Percentiles rank a stretch among this genome's conserved stretches.
These are phyloP conservation scores for Linnaemya vulpina DNA, from an alignment of 2,888 invertebrate genomes.

Conservation along the genomic window DNA sequence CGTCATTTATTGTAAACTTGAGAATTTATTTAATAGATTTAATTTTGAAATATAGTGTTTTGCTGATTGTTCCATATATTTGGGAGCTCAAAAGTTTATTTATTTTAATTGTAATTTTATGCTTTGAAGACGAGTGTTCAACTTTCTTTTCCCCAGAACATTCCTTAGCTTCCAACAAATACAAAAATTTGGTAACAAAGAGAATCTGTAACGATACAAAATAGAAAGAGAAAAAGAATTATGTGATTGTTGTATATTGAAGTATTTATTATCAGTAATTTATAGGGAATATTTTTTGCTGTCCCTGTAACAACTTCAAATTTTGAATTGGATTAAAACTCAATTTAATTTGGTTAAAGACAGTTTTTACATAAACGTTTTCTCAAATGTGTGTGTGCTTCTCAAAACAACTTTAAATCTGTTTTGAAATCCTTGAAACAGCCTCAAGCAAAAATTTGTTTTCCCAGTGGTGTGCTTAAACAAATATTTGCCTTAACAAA, in stretches of 20 bases:
- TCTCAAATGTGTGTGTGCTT: too few relatives aligned
- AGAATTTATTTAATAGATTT: conserved; percentile 1
- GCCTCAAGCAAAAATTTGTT: too few relatives aligned
- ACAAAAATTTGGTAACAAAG: conserved; percentile 14
- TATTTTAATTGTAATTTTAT: neutral
- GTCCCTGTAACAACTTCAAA: neutral
- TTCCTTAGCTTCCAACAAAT: conserved; percentile 7
- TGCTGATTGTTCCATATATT: conserved; percentile 6
- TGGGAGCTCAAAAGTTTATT: conserved; percentile 12
- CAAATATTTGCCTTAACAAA: too few relatives aligned
- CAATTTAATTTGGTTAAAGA: too few relatives aligned
- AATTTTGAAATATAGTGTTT: neutral
- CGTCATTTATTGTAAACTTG: conserved; percentile 40
- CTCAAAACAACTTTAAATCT: too few relatives aligned
- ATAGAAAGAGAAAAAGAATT: conserved; percentile 32
- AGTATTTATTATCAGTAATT: neutral
- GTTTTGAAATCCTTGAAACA: too few relatives aligned
- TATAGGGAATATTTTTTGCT: neutral
- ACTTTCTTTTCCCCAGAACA: conserved; percentile 13
- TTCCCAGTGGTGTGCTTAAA: too few relatives aligned
- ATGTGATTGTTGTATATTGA: neutral
- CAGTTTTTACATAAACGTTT: too few relatives aligned
- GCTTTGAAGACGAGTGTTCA: neutral
- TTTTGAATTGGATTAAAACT: neutral
- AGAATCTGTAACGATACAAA: conserved; percentile 65